phyloP scores from a whole-genome alignment of 2,888 invertebrate species.

The Leistus spinibarbis region DNA sequence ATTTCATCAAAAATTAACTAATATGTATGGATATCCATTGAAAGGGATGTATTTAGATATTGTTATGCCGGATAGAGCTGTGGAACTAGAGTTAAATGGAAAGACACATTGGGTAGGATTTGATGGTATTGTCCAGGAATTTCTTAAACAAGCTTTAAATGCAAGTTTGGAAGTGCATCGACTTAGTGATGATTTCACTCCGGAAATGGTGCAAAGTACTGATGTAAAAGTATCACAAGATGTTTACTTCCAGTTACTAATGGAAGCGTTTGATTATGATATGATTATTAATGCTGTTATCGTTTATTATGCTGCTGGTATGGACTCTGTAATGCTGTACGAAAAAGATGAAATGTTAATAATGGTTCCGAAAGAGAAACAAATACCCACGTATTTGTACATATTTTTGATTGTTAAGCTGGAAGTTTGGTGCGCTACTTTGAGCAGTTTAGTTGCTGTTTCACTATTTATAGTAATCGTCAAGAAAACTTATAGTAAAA shows the following conservation, averaged over 20 bases:
- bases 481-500: neutral
- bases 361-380: slow-evolving; percentile 1
- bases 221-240: neutral
- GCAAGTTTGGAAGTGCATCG: slow-evolving; percentile 1
- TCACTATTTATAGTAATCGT: slow-evolving; percentile 1
- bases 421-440: slow-evolving; percentile 18
- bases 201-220: neutral
- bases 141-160: neutral
- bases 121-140: slow-evolving; percentile 6
- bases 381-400: slow-evolving; percentile 7
- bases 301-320: neutral
- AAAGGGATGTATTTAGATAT: slow-evolving; percentile 8
- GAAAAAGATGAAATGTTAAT: slow-evolving; percentile 9
- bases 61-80: neutral
- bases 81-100: neutral
- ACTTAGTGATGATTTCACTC: neutral
- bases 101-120: neutral
- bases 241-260: neutral
- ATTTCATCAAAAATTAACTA: neutral
- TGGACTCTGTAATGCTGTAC: neutral
- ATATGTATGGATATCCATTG: slow-evolving; percentile 19
- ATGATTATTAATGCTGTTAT: neutral
- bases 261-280: slow-evolving; percentile 14
- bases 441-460: neutral
- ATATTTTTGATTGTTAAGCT: slow-evolving; percentile 7